phyloP scores from a whole-genome alignment of 2,797 vertebrate species.

The Acanthurus lineatus region DNA sequence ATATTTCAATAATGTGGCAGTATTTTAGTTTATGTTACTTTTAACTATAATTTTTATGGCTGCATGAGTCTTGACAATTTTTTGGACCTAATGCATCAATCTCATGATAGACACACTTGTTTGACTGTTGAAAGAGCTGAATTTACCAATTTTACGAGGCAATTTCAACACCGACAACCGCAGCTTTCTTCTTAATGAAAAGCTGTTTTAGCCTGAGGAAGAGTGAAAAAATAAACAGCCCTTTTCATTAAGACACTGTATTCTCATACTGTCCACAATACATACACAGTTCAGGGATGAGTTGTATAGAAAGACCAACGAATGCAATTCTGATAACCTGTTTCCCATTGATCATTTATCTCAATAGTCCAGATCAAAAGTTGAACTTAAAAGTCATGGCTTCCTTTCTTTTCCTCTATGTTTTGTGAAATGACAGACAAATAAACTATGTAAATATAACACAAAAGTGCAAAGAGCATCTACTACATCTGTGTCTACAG shows the following conservation, averaged over 20 bases:
- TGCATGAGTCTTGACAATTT: background rate
- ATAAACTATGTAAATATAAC: background rate
- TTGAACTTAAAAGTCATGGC: background rate
- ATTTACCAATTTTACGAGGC: background rate
- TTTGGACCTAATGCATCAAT: background rate
- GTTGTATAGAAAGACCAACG: background rate
- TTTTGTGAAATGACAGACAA: slow-evolving; percentile 13
- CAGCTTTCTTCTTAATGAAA: background rate
- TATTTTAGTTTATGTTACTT: background rate
- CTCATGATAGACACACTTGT: background rate
- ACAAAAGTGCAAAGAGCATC: background rate
- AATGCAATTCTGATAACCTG: background rate
- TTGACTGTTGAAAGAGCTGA: background rate
- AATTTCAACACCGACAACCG: background rate
- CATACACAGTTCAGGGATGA: background rate
- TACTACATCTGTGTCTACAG: background rate
- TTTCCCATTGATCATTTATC: background rate
- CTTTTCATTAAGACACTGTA: background rate
- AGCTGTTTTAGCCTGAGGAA: background rate
- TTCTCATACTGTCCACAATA: background rate
- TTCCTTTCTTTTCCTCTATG: background rate
- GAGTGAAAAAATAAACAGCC: background rate
- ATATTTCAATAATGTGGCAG: background rate
- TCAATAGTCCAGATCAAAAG: slow-evolving; percentile 1
- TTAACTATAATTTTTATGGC: background rate